Evolutionary conservation across 2,888 invertebrate species (phyloP).

Genomic region (Iphiclides podalirius): DNA sequence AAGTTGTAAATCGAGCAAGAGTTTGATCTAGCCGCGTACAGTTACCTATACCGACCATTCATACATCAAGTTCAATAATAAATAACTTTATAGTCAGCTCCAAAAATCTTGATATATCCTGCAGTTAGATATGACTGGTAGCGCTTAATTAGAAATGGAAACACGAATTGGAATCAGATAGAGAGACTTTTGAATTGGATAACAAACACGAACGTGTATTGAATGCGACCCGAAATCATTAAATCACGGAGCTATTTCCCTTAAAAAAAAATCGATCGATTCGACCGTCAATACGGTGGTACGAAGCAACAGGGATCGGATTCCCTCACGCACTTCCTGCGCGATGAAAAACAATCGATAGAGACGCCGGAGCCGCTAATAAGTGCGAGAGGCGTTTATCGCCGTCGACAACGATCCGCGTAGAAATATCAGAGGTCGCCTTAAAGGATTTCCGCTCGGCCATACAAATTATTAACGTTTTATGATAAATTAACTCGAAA

Average conservation of each 20-base stretch:
- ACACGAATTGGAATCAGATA: no score
- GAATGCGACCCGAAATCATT: neutral
- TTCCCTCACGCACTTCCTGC: conserved; percentile 72
- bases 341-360: conserved; percentile 26
- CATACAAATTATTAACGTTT: no score
- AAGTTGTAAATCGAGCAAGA: conserved; percentile 4
- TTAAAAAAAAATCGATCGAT: conserved; percentile 12
- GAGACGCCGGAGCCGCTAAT: conserved; percentile 24
- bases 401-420: conserved; percentile 50
- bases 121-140: no score
- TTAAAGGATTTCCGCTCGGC: conserved; percentile 47
- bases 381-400: conserved; percentile 23
- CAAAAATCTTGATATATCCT: no score
- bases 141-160: no score
- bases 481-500: no score
- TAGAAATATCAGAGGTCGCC: conserved; percentile 59
- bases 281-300: conserved; percentile 29
- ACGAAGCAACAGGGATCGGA: conserved; percentile 39
- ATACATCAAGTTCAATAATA: no score
- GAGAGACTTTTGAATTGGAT: no score
- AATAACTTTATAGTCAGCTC: no score
- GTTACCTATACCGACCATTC: no score
- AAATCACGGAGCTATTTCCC: neutral
- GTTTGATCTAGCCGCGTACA: neutral
- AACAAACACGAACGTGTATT: neutral